Conservation (phyloP, 2,113 vertebrate species). For the Suricata suricatta region DNA sequence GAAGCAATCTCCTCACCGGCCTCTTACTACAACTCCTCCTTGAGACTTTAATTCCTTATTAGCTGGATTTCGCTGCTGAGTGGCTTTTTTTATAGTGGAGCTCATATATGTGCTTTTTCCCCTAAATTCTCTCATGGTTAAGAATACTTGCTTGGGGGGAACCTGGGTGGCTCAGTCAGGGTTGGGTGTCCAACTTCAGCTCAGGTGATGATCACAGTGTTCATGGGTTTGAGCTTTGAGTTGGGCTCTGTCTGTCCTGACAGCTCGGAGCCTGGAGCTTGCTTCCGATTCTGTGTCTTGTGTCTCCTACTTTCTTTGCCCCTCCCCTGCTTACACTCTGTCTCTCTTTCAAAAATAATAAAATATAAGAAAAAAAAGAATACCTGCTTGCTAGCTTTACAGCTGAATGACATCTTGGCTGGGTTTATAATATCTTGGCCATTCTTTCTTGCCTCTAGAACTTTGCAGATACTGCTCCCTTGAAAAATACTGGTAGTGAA, state of each 20-base stretch:
- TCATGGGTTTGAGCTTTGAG: too few species aligned
- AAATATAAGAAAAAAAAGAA: background rate
- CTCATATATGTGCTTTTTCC: background rate
- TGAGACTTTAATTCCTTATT: background rate
- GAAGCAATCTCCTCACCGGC: background rate
- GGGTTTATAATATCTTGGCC: background rate
- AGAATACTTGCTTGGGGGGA: background rate
- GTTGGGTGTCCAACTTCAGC: too few species aligned
- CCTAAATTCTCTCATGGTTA: background rate
- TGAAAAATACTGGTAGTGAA: background rate
- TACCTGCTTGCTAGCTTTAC: background rate
- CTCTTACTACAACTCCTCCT: background rate
- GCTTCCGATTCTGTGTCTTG: too few species aligned
- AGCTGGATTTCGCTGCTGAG: background rate
- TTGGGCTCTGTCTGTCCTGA: too few species aligned
- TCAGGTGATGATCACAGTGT: too few species aligned
- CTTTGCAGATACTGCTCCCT: background rate
- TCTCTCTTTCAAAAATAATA: too few species aligned
- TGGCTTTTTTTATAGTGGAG: background rate
- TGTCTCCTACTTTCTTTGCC: too few species aligned
- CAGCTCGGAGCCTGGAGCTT: too few species aligned
- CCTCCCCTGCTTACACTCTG: too few species aligned
- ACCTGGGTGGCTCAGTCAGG: too few species aligned
- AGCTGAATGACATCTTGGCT: background rate
- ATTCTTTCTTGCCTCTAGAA: background rate